phyloP scores from a whole-genome alignment of 2,888 invertebrate genomes.

The Tenthredo livida region DNA sequence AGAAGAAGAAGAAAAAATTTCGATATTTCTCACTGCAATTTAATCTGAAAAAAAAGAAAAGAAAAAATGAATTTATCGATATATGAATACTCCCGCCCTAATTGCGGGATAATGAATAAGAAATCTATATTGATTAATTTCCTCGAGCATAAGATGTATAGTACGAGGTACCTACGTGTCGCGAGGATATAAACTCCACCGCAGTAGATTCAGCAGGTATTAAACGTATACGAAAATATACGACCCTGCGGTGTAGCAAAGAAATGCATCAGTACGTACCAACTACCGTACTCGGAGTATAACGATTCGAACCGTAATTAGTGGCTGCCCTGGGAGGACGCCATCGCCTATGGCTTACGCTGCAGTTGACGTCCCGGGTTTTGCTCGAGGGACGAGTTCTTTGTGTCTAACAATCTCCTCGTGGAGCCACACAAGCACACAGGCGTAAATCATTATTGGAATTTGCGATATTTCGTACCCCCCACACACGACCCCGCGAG shows the following conservation, averaged over 20 bases:
- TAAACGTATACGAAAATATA: conserved; percentile 26
- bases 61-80: neutral
- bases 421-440: neutral
- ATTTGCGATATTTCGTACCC: conserved; percentile 31
- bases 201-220: neutral
- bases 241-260: conserved; percentile 4
- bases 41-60: neutral
- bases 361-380: conserved; percentile 32
- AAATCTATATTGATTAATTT: neutral
- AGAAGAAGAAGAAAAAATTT: neutral
- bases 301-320: conserved; percentile 45
- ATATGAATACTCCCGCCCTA: neutral
- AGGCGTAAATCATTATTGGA: conserved; percentile 33
- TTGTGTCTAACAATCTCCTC: conserved; percentile 25
- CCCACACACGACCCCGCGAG: neutral
- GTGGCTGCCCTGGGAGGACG: conserved; percentile 21
- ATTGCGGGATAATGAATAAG: neutral
- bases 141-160: neutral
- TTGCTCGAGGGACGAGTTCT: conserved; percentile 40
- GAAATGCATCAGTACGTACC: conserved; percentile 29
- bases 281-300: conserved; percentile 30
- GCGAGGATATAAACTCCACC: neutral
- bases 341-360: conserved; percentile 24
- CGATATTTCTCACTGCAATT: neutral
- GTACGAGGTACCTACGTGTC: neutral